phyloP scores from a whole-genome alignment of 2,888 invertebrate genomes.

The Oscheius sp. region DNA sequence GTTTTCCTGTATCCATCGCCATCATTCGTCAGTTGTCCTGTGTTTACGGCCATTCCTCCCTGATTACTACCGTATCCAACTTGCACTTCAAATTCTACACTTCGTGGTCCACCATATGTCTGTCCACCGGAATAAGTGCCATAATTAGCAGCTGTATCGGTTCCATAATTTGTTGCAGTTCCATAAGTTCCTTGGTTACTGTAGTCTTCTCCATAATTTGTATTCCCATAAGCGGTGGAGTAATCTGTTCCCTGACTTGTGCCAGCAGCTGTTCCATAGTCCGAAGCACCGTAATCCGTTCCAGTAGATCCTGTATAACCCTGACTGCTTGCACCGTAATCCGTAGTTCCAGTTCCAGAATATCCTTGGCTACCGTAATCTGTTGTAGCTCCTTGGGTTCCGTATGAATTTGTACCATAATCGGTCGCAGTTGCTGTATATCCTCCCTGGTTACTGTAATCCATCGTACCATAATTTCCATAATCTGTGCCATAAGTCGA shows the following conservation, averaged over 20 bases:
- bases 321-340: neutral
- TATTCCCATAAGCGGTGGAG: neutral
- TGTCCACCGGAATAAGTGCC: neutral
- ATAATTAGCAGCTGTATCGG: neutral
- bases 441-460: neutral
- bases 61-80: neutral
- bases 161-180: neutral
- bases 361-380: slow-evolving; percentile 21
- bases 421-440: too few species aligned
- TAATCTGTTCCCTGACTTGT: neutral
- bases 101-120: neutral
- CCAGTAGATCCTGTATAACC: neutral
- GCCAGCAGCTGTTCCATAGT: neutral
- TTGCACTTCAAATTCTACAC: neutral
- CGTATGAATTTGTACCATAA: neutral
- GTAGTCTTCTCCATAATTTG: neutral
- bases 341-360: too few species aligned
- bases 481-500: neutral
- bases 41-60: neutral
- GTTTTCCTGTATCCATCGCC: too few species aligned
- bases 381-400: slow-evolving; percentile 1
- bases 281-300: neutral
- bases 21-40: too few species aligned
- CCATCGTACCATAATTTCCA: slow-evolving; percentile 5
- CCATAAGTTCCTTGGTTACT: neutral